phyloP scores from a whole-genome alignment of 2,797 vertebrate species.

The Chromobotia macracanthus region DNA sequence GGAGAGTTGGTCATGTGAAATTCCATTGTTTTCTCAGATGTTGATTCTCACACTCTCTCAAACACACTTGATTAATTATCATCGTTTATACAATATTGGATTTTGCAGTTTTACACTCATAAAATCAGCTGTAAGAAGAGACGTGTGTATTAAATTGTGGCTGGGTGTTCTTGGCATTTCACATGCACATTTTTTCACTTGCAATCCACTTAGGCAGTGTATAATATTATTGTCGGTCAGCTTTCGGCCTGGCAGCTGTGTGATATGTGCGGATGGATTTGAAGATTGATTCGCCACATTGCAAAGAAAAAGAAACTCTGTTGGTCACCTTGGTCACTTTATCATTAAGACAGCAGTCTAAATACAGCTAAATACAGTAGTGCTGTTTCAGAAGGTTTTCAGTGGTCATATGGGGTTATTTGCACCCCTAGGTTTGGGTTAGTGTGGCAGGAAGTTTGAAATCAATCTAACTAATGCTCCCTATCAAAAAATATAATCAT shows the following conservation, averaged over 20 bases:
- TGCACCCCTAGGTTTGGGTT: conserved; percentile 7
- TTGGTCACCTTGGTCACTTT: conserved; percentile 23
- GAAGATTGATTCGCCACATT: conserved; percentile 44
- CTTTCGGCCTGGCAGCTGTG: conserved; percentile 31
- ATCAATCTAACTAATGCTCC: conserved; percentile 6
- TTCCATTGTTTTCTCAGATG: background rate
- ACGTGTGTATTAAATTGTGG: conserved; percentile 68
- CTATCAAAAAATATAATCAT: conserved; percentile 19
- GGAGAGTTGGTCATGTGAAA: background rate
- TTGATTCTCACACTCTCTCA: conserved; percentile 6
- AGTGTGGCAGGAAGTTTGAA: background rate
- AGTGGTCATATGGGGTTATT: conserved; percentile 14
- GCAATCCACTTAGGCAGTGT: conserved; percentile 66
- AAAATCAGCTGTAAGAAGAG: conserved; percentile 67
- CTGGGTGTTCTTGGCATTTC: conserved; percentile 68
- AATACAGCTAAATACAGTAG: conserved; percentile 10
- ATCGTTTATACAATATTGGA: conserved; percentile 69
- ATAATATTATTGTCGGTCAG: conserved; percentile 44
- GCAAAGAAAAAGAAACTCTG: conserved; percentile 36
- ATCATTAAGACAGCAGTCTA: conserved; percentile 25
- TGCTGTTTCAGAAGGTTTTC: conserved; percentile 28
- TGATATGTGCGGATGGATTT: conserved; percentile 40
- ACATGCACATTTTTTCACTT: conserved; percentile 65
- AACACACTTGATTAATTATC: conserved; percentile 54
- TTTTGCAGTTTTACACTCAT: conserved; percentile 67